Evolutionary conservation across 2,888 invertebrate species (phyloP).

Genomic region (Itoplectis maculator): DNA sequence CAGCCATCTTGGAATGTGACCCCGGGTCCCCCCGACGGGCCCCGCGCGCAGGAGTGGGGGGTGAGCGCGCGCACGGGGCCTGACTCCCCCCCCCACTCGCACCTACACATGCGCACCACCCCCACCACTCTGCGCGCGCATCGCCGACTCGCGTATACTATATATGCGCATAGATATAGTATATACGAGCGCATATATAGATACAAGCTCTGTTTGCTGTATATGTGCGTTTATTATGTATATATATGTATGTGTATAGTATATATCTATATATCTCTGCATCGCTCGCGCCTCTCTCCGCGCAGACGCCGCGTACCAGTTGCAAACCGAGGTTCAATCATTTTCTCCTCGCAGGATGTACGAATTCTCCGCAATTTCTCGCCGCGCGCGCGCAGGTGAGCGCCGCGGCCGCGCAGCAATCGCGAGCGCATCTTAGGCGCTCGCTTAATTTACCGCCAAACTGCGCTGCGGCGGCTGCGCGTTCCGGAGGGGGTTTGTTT

Average conservation of each 20-base stretch:
- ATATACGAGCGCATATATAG: no score
- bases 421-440: background rate
- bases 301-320: slow-evolving; percentile 11
- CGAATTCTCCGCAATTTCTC: slow-evolving; percentile 22
- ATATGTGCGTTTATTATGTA: no score
- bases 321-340: slow-evolving; percentile 22
- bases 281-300: slow-evolving; percentile 34
- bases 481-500: no score
- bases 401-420: no score
- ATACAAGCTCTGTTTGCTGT: no score
- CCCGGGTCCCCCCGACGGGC: slow-evolving; percentile 82
- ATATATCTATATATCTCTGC: slow-evolving; percentile 8
- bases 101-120: slow-evolving; percentile 54
- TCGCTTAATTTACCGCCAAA: slow-evolving; percentile 3
- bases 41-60: slow-evolving; percentile 74
- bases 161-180: no score
- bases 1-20: slow-evolving; percentile 86
- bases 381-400: background rate
- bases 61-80: no score
- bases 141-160: background rate
- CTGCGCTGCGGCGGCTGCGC: background rate
- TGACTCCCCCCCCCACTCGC: no score
- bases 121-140: background rate
- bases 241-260: background rate
- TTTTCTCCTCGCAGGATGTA: slow-evolving; percentile 21